Evolutionary conservation across 2,113 vertebrate genomes (phyloP).

Genomic region (Ranitomeya variabilis): DNA sequence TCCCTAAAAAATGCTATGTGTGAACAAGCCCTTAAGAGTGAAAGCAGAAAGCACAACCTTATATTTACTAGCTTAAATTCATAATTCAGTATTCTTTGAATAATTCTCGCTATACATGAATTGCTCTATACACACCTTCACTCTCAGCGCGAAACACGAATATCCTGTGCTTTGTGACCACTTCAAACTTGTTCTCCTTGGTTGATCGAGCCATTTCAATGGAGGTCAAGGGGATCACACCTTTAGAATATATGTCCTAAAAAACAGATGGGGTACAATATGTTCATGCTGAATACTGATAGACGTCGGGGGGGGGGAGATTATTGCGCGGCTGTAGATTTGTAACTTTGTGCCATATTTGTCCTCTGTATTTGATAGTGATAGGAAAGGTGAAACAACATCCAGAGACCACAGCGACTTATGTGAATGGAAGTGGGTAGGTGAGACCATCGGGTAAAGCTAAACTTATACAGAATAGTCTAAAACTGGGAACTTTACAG

Average conservation of each 20-base stretch:
- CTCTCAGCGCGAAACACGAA: constrained; percentile 92
- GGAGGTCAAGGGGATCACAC: constrained; percentile 87
- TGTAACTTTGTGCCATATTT: not conserved
- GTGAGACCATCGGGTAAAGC: not conserved
- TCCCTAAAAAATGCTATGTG: too few species aligned
- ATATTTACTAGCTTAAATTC: too few species aligned
- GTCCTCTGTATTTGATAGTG: not conserved
- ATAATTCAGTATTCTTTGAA: not conserved
- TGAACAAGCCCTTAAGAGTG: too few species aligned
- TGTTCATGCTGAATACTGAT: not conserved
- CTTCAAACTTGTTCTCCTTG: constrained; percentile 96
- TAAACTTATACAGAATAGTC: not conserved
- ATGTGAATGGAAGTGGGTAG: not conserved
- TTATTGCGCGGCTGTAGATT: not conserved
- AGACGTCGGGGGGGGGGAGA: not conserved
- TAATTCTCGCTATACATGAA: not conserved
- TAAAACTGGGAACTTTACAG: not conserved
- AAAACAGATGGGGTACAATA: not conserved
- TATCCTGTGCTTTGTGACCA: constrained; percentile 88
- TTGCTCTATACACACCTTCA: constrained; percentile 78
- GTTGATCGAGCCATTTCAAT: constrained; percentile 88
- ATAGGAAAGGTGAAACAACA: not conserved
- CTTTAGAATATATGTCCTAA: constrained; percentile 94
- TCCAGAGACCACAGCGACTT: not conserved
- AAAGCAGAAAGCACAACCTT: too few species aligned